A percentile compares a stretch with the other conserved stretches of the same genome.
Conservation (phyloP, 2,113 vertebrate genomes). For the Gila orcuttii region DNA sequence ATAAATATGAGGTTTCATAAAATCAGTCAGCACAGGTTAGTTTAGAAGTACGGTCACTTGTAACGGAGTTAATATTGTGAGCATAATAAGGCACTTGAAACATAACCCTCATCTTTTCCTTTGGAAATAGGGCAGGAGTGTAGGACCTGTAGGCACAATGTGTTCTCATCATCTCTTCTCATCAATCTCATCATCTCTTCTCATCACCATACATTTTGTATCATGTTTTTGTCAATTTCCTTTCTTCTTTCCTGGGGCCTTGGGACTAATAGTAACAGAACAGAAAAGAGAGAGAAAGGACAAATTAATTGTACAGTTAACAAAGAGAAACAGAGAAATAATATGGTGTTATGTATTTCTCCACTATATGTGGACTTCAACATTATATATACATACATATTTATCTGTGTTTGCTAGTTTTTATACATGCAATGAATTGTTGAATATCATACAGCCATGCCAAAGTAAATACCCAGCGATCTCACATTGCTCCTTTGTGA, state of each 20-base stretch:
- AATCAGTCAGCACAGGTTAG: not conserved
- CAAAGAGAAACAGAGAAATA: not conserved
- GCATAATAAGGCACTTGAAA: conserved; percentile 19
- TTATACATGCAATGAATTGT: not conserved
- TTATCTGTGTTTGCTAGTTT: not conserved
- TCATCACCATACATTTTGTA: too few species aligned
- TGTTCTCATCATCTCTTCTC: not conserved
- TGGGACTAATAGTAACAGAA: conserved; percentile 30
- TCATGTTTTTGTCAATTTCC: conserved; percentile 52
- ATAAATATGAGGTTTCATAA: conserved; percentile 23
- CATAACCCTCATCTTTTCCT: not conserved
- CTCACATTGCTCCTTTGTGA: not conserved
- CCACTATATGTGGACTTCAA: not conserved
- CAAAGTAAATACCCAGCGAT: not conserved
- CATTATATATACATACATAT: not conserved
- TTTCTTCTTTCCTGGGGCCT: conserved; percentile 59
- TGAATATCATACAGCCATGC: not conserved
- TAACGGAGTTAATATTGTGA: conserved; percentile 5
- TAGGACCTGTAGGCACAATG: not conserved
- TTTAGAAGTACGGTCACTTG: not conserved
- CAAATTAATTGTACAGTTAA: not conserved
- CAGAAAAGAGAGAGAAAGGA: conserved; percentile 24
- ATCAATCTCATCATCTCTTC: not conserved
- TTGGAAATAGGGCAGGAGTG: conserved; percentile 5
- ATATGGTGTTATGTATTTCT: not conserved